A percentile compares a stretch with the other conserved stretches of the same genome.
Conservation (phyloP, 2,113 vertebrate species). For the Stegastes partitus region DNA sequence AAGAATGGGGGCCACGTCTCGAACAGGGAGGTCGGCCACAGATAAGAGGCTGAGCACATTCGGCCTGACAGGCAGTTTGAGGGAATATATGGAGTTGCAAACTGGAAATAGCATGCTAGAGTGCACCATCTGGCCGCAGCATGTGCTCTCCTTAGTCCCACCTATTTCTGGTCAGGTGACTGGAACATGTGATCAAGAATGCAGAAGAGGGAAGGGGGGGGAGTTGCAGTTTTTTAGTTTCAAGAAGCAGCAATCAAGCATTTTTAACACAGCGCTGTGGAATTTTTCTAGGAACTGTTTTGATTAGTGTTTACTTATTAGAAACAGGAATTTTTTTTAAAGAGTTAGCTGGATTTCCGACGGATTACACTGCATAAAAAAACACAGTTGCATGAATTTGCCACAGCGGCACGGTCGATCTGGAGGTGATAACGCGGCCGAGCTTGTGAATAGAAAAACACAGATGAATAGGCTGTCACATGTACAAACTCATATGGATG, state of each 20-base stretch:
- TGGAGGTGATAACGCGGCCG: constrained; percentile 8
- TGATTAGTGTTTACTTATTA: constrained; percentile 31
- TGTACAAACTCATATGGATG: constrained; percentile 48
- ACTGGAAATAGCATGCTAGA: constrained; percentile 45
- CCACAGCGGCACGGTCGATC: neutral
- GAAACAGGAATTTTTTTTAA: constrained; percentile 27
- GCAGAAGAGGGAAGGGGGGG: neutral
- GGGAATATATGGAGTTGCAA: constrained; percentile 29
- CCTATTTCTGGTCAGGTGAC: constrained; percentile 79
- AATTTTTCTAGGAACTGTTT: constrained; percentile 53
- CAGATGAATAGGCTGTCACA: constrained; percentile 23
- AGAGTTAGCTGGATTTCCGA: constrained; percentile 8
- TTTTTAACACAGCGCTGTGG: constrained; percentile 43
- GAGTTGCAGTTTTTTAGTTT: constrained; percentile 26
- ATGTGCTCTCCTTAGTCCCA: constrained; percentile 65
- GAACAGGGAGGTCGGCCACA: neutral
- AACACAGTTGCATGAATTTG: constrained; percentile 28
- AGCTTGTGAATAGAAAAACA: constrained; percentile 14
- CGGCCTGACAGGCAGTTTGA: constrained; percentile 25
- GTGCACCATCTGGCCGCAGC: constrained; percentile 63
- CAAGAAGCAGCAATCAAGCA: constrained; percentile 57
- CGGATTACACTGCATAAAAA: constrained; percentile 5
- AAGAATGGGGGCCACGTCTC: constrained; percentile 16
- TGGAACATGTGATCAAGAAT: constrained; percentile 59
- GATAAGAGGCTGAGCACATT: constrained; percentile 19